These are phyloP conservation scores for Zonitis immaculata DNA, from an alignment of 2,888 invertebrate species.

Conservation along the genomic window DNA sequence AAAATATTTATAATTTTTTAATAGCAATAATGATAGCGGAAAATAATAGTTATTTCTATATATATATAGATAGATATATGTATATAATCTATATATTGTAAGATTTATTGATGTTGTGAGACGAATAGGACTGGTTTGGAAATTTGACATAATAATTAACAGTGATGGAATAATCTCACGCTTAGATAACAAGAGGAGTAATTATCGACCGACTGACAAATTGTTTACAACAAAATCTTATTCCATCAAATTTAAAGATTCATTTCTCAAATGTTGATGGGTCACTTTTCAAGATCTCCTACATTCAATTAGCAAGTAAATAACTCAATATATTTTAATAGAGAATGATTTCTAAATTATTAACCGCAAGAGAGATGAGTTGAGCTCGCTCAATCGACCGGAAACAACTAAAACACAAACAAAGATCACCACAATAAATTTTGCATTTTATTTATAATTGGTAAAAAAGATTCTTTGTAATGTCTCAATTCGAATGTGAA, in stretches of 20 bases:
- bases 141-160: slow-evolving; percentile 24
- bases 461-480: too few species aligned
- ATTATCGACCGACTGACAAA: slow-evolving; percentile 21
- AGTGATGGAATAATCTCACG: slow-evolving; percentile 21
- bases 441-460: too few species aligned
- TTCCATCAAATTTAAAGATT: slow-evolving; percentile 20
- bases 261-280: slow-evolving; percentile 20
- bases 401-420: too few species aligned
- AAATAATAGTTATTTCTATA: not conserved
- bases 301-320: not conserved
- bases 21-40: not conserved
- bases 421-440: too few species aligned
- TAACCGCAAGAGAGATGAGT: too few species aligned
- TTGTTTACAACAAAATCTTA: slow-evolving; percentile 19
- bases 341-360: too few species aligned
- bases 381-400: too few species aligned
- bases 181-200: slow-evolving; percentile 23
- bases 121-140: slow-evolving; percentile 12
- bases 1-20: slow-evolving; percentile 1
- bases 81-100: too few species aligned
- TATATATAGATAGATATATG: too few species aligned
- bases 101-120: too few species aligned
- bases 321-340: not conserved
- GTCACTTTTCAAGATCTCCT: not conserved
- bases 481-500: too few species aligned